A percentile compares a stretch with the other conserved stretches of the same genome.
phyloP scores from a whole-genome alignment of 2,113 vertebrate species.

The Pitta sordida region DNA sequence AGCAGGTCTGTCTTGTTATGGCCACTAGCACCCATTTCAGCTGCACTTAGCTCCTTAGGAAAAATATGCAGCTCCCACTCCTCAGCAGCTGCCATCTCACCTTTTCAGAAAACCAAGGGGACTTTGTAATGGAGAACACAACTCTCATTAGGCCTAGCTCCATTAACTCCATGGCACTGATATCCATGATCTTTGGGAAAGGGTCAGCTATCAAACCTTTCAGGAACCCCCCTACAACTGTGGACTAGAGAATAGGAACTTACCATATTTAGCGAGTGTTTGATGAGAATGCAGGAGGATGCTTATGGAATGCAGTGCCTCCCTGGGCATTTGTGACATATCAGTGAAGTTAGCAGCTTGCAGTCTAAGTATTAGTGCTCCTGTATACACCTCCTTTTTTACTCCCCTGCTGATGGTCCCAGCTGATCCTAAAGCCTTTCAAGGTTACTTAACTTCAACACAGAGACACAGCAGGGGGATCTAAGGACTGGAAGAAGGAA shows the following conservation, averaged over 20 bases:
- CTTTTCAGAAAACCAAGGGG: background rate
- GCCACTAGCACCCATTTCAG: background rate
- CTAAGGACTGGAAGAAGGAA: background rate
- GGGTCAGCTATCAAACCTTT: background rate
- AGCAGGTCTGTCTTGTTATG: background rate
- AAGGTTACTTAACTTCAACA: slow-evolving; percentile 29
- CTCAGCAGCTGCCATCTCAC: background rate
- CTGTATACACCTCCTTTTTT: background rate
- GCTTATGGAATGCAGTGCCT: background rate
- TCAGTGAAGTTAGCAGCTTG: slow-evolving; percentile 1
- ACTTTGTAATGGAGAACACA: background rate
- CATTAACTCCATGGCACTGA: background rate
- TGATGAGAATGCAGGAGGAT: background rate
- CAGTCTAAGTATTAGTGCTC: background rate
- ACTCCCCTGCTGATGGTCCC: background rate
- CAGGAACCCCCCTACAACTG: background rate
- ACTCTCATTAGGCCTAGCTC: background rate
- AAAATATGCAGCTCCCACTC: background rate
- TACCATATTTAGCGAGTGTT: background rate
- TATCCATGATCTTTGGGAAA: background rate
- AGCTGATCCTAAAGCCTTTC: slow-evolving; percentile 13
- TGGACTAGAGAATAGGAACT: background rate
- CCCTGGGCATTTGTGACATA: background rate
- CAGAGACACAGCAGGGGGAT: slow-evolving; percentile 36
- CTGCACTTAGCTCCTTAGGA: background rate